phyloP scores from a whole-genome alignment of 2,797 vertebrate species.

The Bufotes viridis region DNA sequence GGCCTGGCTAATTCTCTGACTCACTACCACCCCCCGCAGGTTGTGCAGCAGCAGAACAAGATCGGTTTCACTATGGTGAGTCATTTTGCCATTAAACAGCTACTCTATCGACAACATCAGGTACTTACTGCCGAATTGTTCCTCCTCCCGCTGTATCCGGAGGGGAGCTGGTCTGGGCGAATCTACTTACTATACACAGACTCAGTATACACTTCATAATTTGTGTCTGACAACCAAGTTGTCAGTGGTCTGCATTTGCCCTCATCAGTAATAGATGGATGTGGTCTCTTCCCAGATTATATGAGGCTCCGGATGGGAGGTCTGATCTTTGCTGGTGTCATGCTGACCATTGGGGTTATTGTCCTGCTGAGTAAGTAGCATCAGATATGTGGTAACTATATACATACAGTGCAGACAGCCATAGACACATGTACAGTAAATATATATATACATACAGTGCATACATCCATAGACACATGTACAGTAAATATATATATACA shows the following conservation, averaged over 20 bases:
- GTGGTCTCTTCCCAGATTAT: slow-evolving; percentile 75
- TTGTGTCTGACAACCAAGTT: not conserved
- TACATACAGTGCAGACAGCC: not conserved
- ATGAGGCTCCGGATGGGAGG: slow-evolving; percentile 80
- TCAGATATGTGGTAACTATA: not conserved
- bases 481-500: not conserved
- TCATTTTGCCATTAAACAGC: not conserved
- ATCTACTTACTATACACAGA: too few relatives aligned
- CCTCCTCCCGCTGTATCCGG: too few relatives aligned
- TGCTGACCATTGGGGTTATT: slow-evolving; percentile 79
- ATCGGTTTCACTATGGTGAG: slow-evolving; percentile 51
- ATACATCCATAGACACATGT: not conserved
- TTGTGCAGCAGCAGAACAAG: not conserved
- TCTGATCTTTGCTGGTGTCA: slow-evolving; percentile 78
- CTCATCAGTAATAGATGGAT: not conserved
- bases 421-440: not conserved
- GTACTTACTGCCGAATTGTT: not conserved
- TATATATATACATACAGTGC: too few relatives aligned
- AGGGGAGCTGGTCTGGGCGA: too few relatives aligned
- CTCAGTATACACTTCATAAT: too few relatives aligned
- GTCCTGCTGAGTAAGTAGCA: slow-evolving; percentile 79
- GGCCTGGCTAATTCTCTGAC: not conserved
- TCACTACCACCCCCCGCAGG: slow-evolving; percentile 18
- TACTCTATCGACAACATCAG: too few relatives aligned
- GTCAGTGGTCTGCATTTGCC: not conserved